Conservation (phyloP, 2,113 vertebrate species). For the Corynorhinus townsendii region DNA sequence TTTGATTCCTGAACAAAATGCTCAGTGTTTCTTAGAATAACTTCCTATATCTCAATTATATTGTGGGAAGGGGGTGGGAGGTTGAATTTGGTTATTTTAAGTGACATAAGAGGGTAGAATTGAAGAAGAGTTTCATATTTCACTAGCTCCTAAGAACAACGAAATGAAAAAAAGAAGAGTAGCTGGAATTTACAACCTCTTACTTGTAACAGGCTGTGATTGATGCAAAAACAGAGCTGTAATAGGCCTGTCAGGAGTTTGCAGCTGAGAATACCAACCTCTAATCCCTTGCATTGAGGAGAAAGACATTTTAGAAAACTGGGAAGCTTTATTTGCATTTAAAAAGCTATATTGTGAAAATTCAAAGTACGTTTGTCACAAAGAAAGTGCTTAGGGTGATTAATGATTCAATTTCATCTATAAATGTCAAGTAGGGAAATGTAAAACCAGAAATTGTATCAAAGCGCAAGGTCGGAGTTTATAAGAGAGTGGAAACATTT, state of each 20-base stretch:
- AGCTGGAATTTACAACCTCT: constrained; percentile 73
- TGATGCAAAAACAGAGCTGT: constrained; percentile 71
- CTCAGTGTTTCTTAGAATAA: constrained; percentile 61
- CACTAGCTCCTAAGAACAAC: constrained; percentile 67
- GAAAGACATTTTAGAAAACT: constrained; percentile 69
- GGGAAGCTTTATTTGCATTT: constrained; percentile 75
- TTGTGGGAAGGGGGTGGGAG: not conserved
- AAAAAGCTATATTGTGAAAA: constrained; percentile 67
- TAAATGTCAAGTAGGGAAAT: constrained; percentile 27
- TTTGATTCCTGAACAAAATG: constrained; percentile 73
- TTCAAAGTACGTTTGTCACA: constrained; percentile 63
- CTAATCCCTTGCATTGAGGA: constrained; percentile 71
- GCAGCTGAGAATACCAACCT: constrained; percentile 72
- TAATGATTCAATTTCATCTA: constrained; percentile 65
- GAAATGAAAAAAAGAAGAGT: constrained; percentile 80
- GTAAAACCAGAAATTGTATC: constrained; percentile 38
- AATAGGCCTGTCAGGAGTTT: constrained; percentile 80
- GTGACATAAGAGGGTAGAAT: constrained; percentile 73
- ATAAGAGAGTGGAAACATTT: constrained; percentile 32
- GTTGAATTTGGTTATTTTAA: constrained; percentile 75
- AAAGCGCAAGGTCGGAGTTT: constrained; percentile 50
- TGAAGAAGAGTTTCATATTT: constrained; percentile 71
- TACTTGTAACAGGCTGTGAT: constrained; percentile 76
- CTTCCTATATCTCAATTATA: constrained; percentile 75
- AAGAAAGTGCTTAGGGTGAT: constrained; percentile 61